These are phyloP conservation scores for Eledona agricola DNA, from an alignment of 2,888 invertebrate species.

Conservation along the genomic window DNA sequence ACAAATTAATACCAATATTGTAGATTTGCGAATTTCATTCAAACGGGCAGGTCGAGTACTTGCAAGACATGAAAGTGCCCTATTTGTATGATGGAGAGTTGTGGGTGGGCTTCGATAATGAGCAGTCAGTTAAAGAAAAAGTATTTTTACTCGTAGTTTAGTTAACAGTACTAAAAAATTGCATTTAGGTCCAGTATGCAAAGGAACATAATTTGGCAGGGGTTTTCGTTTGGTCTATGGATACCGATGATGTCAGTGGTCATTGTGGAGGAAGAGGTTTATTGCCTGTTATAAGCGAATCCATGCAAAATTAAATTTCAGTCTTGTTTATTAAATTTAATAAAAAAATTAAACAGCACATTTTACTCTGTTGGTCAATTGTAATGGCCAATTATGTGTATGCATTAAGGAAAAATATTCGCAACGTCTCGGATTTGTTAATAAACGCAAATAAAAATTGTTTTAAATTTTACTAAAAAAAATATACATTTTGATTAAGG, in stretches of 20 bases:
- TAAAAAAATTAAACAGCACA: too few species aligned
- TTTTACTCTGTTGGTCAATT: too few species aligned
- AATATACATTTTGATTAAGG: too few species aligned
- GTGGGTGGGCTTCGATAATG: slow-evolving; percentile 76
- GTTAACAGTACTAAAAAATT: neutral
- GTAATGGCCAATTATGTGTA: too few species aligned
- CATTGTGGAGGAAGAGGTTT: slow-evolving; percentile 67
- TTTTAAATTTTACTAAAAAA: too few species aligned
- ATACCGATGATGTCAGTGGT: slow-evolving; percentile 75
- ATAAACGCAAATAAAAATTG: too few species aligned
- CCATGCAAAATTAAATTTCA: too few species aligned
- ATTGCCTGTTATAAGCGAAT: slow-evolving; percentile 61
- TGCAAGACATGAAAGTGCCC: slow-evolving; percentile 62
- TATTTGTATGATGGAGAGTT: slow-evolving; percentile 66
- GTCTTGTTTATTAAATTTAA: too few species aligned
- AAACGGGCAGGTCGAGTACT: slow-evolving; percentile 46
- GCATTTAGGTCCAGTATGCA: slow-evolving; percentile 45
- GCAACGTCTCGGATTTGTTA: too few species aligned
- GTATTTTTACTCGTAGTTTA: slow-evolving; percentile 42
- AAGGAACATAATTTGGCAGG: slow-evolving; percentile 64
- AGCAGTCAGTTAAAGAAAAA: slow-evolving; percentile 65
- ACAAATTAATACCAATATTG: slow-evolving; percentile 1
- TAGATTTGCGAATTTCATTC: slow-evolving; percentile 54
- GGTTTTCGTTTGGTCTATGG: slow-evolving; percentile 77
- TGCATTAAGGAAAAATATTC: too few species aligned